Evolutionary conservation across 2,113 vertebrate genomes (phyloP).

Genomic region (Sorex fumeus): DNA sequence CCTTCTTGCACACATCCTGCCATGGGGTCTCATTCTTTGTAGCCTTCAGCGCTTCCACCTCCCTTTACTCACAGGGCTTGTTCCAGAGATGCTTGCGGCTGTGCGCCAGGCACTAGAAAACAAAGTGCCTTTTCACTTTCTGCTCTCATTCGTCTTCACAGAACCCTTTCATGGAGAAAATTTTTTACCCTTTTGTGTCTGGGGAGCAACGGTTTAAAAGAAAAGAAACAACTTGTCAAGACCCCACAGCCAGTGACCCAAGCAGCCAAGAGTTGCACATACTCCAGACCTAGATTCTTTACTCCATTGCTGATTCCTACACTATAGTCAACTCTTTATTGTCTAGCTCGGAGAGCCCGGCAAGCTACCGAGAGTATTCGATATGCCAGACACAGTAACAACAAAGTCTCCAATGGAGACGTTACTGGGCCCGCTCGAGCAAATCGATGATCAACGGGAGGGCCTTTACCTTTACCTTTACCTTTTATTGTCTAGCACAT

Average conservation of each 20-base stretch:
- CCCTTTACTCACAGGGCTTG: not conserved
- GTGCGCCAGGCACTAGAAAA: constrained; percentile 8
- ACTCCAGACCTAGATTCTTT: not conserved
- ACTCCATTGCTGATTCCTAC: not conserved
- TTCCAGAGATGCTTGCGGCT: not conserved
- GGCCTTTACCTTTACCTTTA: no score
- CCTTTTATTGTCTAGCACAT: no score
- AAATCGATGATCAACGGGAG: no score
- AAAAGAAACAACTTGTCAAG: not conserved
- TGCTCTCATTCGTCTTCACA: not conserved
- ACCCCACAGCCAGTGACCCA: not conserved
- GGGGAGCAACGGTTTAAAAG: not conserved
- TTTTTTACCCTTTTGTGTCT: not conserved
- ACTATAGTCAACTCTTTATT: not conserved
- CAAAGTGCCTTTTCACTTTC: constrained; percentile 5
- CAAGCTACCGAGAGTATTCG: no score
- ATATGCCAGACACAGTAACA: no score
- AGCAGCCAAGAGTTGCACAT: not conserved
- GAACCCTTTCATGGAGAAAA: not conserved
- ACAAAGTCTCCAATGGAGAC: no score
- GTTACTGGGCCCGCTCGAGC: no score
- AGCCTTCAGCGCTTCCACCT: not conserved
- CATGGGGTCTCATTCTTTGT: no score
- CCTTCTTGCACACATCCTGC: not conserved
- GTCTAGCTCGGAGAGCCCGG: no score